phyloP scores from a whole-genome alignment of 2,888 invertebrate species.

The Alloscopus bannaensis region DNA sequence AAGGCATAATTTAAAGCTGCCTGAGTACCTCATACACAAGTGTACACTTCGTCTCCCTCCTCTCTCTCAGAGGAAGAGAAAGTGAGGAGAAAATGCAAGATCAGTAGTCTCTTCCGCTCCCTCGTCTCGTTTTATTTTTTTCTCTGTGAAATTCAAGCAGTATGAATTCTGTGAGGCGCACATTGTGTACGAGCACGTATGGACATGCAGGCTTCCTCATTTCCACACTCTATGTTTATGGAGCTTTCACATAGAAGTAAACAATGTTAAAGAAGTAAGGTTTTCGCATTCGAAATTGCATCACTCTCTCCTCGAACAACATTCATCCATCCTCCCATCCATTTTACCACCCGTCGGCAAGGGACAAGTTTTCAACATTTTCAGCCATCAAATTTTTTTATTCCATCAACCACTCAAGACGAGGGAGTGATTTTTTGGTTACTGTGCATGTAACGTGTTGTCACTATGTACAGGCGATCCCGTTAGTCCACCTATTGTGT shows the following conservation, averaged over 20 bases:
- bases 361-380: slow-evolving; percentile 51
- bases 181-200: background rate
- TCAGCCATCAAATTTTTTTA: slow-evolving; percentile 31
- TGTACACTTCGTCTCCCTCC: background rate
- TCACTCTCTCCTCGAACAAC: background rate
- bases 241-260: no score
- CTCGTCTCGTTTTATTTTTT: background rate
- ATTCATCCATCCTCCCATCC: slow-evolving; percentile 20
- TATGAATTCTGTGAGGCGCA: background rate
- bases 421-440: background rate
- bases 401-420: background rate
- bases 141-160: background rate
- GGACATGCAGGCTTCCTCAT: background rate
- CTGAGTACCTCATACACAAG: background rate
- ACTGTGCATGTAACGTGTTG: no score
- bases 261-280: no score
- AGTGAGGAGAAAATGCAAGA: background rate
- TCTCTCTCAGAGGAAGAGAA: background rate
- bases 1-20: background rate
- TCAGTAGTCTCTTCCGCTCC: background rate
- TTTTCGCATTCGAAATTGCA: background rate
- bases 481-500: background rate
- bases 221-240: background rate
- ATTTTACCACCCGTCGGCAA: slow-evolving; percentile 29
- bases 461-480: slow-evolving; percentile 4